These are phyloP conservation scores for Hyperoplus lanceolatus DNA, from an alignment of 2,797 vertebrate genomes.

Conservation along the genomic window DNA sequence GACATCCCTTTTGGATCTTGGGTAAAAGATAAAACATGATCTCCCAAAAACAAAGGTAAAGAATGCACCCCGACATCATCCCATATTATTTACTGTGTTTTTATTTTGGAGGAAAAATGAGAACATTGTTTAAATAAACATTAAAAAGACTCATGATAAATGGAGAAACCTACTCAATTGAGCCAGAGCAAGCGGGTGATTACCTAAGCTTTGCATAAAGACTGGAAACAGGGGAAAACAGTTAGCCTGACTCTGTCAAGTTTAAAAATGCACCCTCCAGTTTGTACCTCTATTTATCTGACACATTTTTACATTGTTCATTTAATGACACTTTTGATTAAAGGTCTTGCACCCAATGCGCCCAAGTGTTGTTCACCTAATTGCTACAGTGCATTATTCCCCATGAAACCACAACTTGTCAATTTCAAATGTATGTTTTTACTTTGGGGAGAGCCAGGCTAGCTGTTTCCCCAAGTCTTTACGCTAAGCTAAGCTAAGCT, in stretches of 20 bases:
- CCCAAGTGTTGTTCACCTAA: background rate
- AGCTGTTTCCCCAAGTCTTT: background rate
- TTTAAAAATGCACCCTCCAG: background rate
- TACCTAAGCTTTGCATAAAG: background rate
- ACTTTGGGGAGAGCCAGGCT: background rate
- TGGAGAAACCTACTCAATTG: background rate
- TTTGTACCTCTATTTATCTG: background rate
- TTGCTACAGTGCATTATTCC: background rate
- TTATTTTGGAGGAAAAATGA: background rate
- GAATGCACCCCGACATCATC: background rate
- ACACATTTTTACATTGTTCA: background rate
- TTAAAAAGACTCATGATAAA: too few relatives aligned
- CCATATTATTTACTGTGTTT: too few relatives aligned
- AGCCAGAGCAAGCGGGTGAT: background rate
- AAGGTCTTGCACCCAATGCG: background rate
- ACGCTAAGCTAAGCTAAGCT: conserved; percentile 10
- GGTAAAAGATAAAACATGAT: background rate
- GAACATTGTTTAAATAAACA: background rate
- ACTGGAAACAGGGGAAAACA: too few relatives aligned
- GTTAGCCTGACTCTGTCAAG: background rate
- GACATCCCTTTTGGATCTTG: background rate
- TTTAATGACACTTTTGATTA: background rate
- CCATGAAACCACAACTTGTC: background rate
- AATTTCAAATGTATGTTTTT: background rate
- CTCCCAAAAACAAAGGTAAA: background rate